Base-by-base conservation (phyloP, 2,797 vertebrate genomes). In the Dallia pectoralis region DNA sequence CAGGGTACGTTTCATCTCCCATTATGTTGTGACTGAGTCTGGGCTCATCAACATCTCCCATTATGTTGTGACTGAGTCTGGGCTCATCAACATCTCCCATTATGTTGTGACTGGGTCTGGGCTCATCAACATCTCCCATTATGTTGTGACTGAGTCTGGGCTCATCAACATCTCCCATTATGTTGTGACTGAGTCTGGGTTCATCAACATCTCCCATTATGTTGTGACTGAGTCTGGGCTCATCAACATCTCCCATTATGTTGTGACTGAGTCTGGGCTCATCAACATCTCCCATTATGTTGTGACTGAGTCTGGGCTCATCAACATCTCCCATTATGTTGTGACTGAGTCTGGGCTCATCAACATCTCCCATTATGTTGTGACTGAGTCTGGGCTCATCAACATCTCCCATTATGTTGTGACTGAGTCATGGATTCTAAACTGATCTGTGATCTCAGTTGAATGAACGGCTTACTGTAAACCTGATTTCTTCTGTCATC, bases 1-100 rank as follows among this genome's bases (percentile, higher is more conserved):
- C 97, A 98, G 95, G 97, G 97, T 98, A 93, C 87, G 82, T 56
- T 36, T 56, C 51, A 62, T 3, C 48, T 5, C 4, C 16, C 15
- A 14, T 9, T 32, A 0, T 25, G 32, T 63, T 63, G 61, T 63
- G 27, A 62, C 59, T 30, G 22, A 22, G 7, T n/a, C 53, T n/a
- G 8, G 22, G 53, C 7, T 51, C 19, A 18, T 51, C 15, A 51
- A 19, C 51, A 62, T 3, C 48, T 5, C 4, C 16, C 15, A 14
- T 9, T 19, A 18, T 51, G 40, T 44, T 44, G 2, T 44, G 27
- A 62, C 59, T 30, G 22, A 22, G 7, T n/a, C 53, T n/a, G 8
- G 22, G 53, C 7, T 51, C 19, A 18, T 51, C 15, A 51, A 19
- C 51, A 62, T 3, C 48, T 5, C 4, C 16, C 15, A 14, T 9